A percentile compares a stretch with the other conserved stretches of the same genome.
phyloP scores from a whole-genome alignment of 2,888 invertebrate species.

The Melikaiella ostensackeni region DNA sequence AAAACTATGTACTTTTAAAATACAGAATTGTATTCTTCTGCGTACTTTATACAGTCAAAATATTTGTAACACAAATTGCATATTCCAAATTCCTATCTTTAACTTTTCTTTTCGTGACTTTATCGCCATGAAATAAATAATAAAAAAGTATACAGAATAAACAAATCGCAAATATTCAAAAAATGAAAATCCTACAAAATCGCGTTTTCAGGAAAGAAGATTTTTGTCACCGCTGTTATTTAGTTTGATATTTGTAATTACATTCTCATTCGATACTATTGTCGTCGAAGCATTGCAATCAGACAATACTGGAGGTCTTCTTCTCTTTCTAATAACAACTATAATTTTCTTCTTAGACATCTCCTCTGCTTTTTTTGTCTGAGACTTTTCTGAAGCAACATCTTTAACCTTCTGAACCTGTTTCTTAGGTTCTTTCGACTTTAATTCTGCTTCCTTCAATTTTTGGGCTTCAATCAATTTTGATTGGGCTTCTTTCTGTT shows the following conservation, averaged over 20 bases:
- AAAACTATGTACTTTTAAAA: too few species aligned
- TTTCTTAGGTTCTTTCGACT: conserved; percentile 24
- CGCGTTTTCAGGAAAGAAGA: neutral
- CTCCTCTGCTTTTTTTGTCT: conserved; percentile 26
- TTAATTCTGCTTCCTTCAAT: neutral
- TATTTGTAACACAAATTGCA: neutral
- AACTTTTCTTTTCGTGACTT: neutral
- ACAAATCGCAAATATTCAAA: neutral
- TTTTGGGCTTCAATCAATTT: conserved; percentile 7
- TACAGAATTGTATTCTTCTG: too few species aligned
- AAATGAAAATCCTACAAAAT: neutral
- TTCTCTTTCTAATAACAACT: conserved; percentile 53
- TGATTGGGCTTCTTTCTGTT: conserved; percentile 33
- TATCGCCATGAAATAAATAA: neutral
- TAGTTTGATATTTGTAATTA: conserved; percentile 3
- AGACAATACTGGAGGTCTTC: conserved; percentile 42
- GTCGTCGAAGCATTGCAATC: conserved; percentile 57
- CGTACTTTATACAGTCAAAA: too few species aligned
- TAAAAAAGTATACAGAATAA: neutral
- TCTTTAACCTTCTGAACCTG: neutral
- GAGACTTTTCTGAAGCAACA: neutral
- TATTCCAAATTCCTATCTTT: neutral
- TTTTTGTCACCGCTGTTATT: conserved; percentile 12
- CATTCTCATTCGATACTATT: conserved; percentile 47
- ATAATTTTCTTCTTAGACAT: conserved; percentile 38